These are phyloP conservation scores for Coracias cyanogaster DNA, from an alignment of 2,797 vertebrate genomes.

Conservation along the genomic window DNA sequence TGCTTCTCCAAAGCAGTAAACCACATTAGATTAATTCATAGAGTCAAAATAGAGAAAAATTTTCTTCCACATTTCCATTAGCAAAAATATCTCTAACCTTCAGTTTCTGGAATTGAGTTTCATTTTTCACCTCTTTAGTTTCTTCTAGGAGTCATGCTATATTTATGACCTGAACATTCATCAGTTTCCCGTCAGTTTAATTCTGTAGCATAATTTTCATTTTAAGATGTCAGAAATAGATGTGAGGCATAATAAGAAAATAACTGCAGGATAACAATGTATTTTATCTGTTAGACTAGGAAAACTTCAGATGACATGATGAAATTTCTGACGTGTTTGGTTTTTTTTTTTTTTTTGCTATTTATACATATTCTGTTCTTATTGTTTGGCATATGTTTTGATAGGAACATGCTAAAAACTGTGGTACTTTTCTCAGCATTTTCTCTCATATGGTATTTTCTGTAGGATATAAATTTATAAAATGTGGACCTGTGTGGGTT, in stretches of 20 bases:
- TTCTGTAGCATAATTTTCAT: conserved; percentile 13
- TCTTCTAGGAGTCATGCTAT: not conserved
- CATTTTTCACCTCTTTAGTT: not conserved
- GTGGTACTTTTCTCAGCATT: not conserved
- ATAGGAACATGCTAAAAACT: not conserved
- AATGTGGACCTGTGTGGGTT: not conserved
- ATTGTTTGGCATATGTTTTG: not conserved
- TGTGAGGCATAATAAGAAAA: not conserved
- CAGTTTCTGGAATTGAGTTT: not conserved
- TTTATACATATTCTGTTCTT: not conserved
- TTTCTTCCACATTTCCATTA: not conserved
- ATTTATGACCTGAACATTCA: not conserved
- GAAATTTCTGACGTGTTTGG: not conserved
- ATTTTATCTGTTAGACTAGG: not conserved
- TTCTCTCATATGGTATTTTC: not conserved
- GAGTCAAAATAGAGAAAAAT: not conserved
- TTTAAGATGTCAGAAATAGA: conserved; percentile 26
- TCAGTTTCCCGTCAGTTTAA: conserved; percentile 1
- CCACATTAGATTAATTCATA: not conserved
- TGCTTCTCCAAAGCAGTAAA: not conserved
- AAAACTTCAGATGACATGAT: not conserved
- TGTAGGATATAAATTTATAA: not conserved
- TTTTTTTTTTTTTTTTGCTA: not conserved
- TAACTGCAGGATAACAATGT: not conserved
- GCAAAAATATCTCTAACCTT: not conserved